Percentiles rank a stretch among this genome's conserved stretches.
Evolutionary conservation across 2,888 invertebrate species (phyloP).

Genomic region (Ferdinandea cuprea): DNA sequence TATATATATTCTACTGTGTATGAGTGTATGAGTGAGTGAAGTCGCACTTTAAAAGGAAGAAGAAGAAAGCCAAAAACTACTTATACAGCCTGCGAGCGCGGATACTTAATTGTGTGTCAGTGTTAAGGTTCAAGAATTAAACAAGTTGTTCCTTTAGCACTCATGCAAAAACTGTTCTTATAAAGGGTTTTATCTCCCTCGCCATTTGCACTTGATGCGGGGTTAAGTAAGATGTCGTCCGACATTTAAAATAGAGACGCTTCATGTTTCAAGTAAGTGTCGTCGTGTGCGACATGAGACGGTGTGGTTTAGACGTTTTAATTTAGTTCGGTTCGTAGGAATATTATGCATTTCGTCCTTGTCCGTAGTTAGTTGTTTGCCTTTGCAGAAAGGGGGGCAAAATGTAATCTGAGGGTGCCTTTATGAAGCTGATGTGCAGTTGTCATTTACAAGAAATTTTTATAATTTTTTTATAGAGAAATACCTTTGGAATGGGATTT

Average conservation of each 20-base stretch:
- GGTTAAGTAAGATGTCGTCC: conserved; percentile 53
- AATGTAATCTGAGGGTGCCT: not conserved
- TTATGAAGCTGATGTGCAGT: not conserved
- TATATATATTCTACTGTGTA: too few relatives aligned
- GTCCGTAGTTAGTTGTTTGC: not conserved
- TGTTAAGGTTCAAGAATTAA: conserved; percentile 55
- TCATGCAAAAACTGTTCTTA: conserved; percentile 30
- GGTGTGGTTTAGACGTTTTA: conserved; percentile 5
- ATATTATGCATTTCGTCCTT: not conserved
- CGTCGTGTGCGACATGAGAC: not conserved
- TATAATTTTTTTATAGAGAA: not conserved
- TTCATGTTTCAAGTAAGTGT: conserved; percentile 10
- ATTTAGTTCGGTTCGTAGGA: not conserved
- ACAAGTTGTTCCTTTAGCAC: conserved; percentile 48
- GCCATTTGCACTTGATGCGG: too few relatives aligned
- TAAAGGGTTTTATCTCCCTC: conserved; percentile 5
- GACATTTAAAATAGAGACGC: conserved; percentile 22
- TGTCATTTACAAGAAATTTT: not conserved
- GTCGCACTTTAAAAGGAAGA: not conserved
- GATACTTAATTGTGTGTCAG: conserved; percentile 39
- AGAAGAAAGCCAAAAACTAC: not conserved
- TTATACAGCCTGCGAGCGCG: not conserved
- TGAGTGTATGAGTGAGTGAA: too few relatives aligned
- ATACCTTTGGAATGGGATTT: not conserved
- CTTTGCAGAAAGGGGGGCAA: too few relatives aligned